These are phyloP conservation scores for Lethenteron reissneri DNA, from an alignment of 2,113 vertebrate species.

Conservation along the genomic window DNA sequence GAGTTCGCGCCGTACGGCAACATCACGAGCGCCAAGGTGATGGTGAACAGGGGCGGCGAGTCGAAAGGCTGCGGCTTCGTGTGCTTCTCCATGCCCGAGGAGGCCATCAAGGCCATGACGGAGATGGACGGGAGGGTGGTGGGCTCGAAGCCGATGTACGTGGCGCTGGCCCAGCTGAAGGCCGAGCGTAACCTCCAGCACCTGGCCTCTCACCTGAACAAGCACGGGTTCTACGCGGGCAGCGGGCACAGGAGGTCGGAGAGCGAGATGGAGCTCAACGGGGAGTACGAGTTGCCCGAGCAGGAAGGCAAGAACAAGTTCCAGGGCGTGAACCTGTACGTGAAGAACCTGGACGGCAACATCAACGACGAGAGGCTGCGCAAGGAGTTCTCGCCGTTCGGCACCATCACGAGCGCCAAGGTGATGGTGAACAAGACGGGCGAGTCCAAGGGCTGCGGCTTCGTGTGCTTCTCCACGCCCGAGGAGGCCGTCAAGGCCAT, in stretches of 20 bases:
- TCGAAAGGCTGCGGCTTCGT: too few relatives aligned
- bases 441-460: too few relatives aligned
- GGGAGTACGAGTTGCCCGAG: neutral
- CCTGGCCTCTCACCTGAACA: neutral
- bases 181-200: neutral
- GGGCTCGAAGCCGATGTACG: neutral
- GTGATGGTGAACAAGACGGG: slow-evolving; percentile 2
- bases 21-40: slow-evolving; percentile 90
- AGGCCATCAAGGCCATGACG: slow-evolving; percentile 6
- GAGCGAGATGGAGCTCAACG: too few relatives aligned
- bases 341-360: slow-evolving; percentile 8
- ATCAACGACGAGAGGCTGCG: slow-evolving; percentile 5
- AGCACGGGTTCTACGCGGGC: too few relatives aligned
- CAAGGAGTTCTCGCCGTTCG: slow-evolving; percentile 8
- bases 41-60: too few relatives aligned
- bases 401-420: slow-evolving; percentile 20
- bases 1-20: slow-evolving; percentile 74
- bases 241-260: too few relatives aligned
- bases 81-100: neutral
- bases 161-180: slow-evolving; percentile 1
- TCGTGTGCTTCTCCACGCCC: too few relatives aligned
- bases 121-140: slow-evolving; percentile 6
- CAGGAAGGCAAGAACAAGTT: neutral
- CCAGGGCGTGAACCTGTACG: slow-evolving; percentile 6
- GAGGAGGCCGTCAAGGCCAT: too few relatives aligned